These are phyloP conservation scores for Eidolon dupreanum DNA, from an alignment of 2,797 vertebrate species.

Conservation along the genomic window DNA sequence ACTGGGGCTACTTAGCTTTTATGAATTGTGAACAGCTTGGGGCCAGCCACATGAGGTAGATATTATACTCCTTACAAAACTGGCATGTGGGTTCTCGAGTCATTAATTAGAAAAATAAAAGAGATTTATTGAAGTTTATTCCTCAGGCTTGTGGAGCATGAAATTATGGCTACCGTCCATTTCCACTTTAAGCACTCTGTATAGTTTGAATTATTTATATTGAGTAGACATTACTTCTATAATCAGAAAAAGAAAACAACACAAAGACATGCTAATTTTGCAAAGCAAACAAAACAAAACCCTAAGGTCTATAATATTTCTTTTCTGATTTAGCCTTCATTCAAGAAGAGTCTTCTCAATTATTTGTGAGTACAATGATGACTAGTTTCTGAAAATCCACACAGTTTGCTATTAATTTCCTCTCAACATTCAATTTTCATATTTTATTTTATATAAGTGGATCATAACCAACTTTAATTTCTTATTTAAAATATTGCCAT, in stretches of 20 bases:
- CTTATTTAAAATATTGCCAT: conserved; percentile 58
- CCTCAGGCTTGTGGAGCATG: conserved; percentile 72
- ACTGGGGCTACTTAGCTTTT: not conserved
- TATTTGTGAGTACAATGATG: not conserved
- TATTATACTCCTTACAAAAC: not conserved
- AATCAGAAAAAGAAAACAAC: conserved; percentile 53
- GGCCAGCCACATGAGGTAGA: not conserved
- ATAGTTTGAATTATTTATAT: conserved; percentile 77
- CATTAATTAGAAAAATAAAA: conserved; percentile 66
- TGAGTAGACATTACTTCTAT: conserved; percentile 64
- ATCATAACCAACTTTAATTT: conserved; percentile 59
- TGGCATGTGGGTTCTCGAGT: not conserved
- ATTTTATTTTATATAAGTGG: conserved; percentile 41
- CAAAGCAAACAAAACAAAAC: conserved; percentile 16
- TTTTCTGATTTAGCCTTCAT: not conserved
- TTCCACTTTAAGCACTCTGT: conserved; percentile 45
- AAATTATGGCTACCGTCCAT: conserved; percentile 70
- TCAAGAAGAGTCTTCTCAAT: not conserved
- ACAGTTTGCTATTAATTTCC: not conserved
- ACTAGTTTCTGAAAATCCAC: not conserved
- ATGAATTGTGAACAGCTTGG: not conserved
- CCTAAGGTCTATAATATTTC: not conserved
- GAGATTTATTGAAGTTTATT: conserved; percentile 74
- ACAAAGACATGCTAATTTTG: conserved; percentile 37
- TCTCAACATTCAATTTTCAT: conserved; percentile 10